These are phyloP conservation scores for Myzus persicae DNA, from an alignment of 1,140 invertebrate species.

Conservation along the genomic window DNA sequence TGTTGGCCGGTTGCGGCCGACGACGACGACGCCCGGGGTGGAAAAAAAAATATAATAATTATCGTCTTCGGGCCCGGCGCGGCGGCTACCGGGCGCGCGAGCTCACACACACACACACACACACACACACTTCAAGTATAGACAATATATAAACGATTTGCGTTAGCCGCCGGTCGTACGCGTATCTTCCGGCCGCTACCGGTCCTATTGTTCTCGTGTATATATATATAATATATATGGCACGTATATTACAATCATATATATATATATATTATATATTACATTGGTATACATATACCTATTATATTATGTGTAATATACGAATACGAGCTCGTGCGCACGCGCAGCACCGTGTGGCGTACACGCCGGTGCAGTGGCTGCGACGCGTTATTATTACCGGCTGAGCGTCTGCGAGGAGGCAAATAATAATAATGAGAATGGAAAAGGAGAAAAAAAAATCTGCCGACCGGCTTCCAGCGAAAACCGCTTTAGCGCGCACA, in stretches of 20 bases:
- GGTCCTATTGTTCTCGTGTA: conserved; percentile 40
- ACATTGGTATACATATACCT: neutral
- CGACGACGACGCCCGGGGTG: neutral
- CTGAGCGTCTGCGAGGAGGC: neutral
- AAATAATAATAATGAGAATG: conserved; percentile 1
- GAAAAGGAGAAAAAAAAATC: conserved; percentile 17
- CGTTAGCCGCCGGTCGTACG: neutral
- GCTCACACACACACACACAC: neutral
- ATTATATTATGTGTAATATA: neutral
- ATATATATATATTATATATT: neutral
- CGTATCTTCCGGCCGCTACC: conserved; percentile 46
- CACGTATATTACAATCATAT: neutral
- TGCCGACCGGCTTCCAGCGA: conserved; percentile 16
- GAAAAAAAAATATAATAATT: conserved; percentile 16
- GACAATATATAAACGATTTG: neutral
- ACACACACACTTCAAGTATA: neutral
- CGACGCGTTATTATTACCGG: conserved; percentile 5
- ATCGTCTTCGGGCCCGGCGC: neutral
- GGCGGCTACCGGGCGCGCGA: neutral
- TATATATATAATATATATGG: too few species aligned
- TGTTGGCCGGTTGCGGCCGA: neutral
- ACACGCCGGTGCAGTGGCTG: neutral
- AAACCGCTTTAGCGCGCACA: conserved; percentile 1
- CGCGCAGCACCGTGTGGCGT: neutral
- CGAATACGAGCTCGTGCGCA: neutral